Base-by-base conservation (phyloP, 2,797 vertebrate species). In the Molothrus ater region DNA sequence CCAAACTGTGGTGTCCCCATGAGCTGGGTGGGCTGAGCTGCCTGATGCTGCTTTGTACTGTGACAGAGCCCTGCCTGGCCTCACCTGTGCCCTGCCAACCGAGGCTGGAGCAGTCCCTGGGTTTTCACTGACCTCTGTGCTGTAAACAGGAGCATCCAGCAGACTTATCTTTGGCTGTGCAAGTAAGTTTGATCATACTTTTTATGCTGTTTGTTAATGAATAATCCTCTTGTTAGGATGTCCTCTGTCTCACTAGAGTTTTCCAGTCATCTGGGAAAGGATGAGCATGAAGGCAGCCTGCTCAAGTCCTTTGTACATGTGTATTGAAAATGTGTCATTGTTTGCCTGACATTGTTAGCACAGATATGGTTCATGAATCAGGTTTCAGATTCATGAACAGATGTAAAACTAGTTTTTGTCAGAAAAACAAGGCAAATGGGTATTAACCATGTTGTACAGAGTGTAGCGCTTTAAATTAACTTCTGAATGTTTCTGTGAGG, bases 1-100 rank as follows among this genome's bases (percentile, higher is more conserved):
- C 11, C 31, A n/a, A 12, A 3, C 8, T 12, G 8, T 2, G 10
- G 7, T 18, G 1, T 34, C 5, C 7, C 25, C 6, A 4, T 1
- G 6, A 42, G 10, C 10, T 6, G 9, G 10, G 21, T 1, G 3
- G 28, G 54, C 11, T 34, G 47, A 18, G 15, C 43, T 48, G 34
- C 24, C 42, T 57, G 42, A 3, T 17, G 40, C 24, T 59, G 19
- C 26, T 36, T 32, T 1, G 4, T 3, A 0, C 28, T 3, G 0
- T 5, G 4, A 7, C 2, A 4, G 17, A 28, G 17, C 36, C 13
- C 2, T 32, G 32, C 9, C 32, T 42, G 48, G 40, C 28, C 28
- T 73, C 14, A 2, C 26, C 29, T 2, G 5, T 5, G 24, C 36
- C 21, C 10, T 12, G 26, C 1, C 0, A 4, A 20, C 11, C 3